Evolutionary conservation across 2,113 vertebrate species (phyloP).

Genomic region (Chionomys nivalis): DNA sequence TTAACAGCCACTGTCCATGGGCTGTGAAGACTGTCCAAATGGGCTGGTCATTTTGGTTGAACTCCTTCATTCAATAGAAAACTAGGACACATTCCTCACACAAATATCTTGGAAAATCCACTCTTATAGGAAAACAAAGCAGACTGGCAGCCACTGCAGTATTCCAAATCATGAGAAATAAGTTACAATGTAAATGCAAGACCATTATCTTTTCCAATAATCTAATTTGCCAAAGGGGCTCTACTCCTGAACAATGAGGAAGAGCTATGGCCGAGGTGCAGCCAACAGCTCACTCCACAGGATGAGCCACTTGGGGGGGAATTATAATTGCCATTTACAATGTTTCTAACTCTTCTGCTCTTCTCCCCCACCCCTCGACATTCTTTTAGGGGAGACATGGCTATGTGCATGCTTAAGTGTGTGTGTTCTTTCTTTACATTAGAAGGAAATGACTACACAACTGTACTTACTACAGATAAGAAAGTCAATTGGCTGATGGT

Average conservation of each 20-base stretch:
- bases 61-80: conserved; percentile 25
- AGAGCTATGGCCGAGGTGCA: neutral
- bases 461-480: conserved; percentile 57
- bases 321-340: neutral
- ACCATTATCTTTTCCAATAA: conserved; percentile 54
- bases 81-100: neutral
- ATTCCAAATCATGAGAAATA: conserved; percentile 32
- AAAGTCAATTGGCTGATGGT: conserved; percentile 47
- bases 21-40: neutral
- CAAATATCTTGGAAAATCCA: neutral
- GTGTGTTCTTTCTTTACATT: conserved; percentile 27
- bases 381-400: conserved; percentile 9
- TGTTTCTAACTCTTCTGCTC: neutral
- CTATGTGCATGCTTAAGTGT: neutral
- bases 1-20: neutral
- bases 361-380: neutral
- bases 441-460: conserved; percentile 39
- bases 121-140: neutral
- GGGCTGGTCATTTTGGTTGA: neutral
- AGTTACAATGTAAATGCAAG: conserved; percentile 46
- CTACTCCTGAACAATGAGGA: neutral
- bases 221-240: conserved; percentile 49
- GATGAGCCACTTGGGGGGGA: neutral
- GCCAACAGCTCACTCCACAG: neutral
- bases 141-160: neutral